These are phyloP conservation scores for Machimus atricapillus DNA, from an alignment of 2,888 invertebrate species.

Conservation along the genomic window DNA sequence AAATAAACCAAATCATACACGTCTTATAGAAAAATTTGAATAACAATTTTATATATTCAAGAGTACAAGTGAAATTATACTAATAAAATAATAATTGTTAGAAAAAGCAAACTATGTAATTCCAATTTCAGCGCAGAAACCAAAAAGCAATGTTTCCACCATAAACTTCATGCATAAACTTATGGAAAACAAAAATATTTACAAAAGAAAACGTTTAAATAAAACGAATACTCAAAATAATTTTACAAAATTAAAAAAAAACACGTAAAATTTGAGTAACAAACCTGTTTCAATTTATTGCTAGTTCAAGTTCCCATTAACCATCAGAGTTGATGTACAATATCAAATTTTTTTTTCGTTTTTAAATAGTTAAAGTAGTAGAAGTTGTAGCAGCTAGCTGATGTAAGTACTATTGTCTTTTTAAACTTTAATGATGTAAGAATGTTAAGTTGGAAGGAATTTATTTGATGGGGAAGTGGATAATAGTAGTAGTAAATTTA, in stretches of 20 bases:
- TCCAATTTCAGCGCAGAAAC: not conserved
- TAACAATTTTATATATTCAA: not conserved
- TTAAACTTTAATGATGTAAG: not conserved
- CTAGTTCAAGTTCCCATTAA: conserved; percentile 39
- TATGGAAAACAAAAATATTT: not conserved
- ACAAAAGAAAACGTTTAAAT: not conserved
- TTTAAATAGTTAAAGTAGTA: not conserved
- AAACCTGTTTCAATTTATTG: conserved; percentile 41
- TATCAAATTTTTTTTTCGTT: not conserved
- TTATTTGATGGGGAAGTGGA: conserved; percentile 1
- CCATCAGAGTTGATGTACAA: conserved; percentile 31
- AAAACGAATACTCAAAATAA: not conserved
- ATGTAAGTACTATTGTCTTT: not conserved
- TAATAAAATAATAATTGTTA: not conserved
- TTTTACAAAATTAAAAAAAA: not conserved
- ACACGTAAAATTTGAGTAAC: not conserved
- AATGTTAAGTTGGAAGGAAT: conserved; percentile 9
- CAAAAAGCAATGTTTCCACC: not conserved
- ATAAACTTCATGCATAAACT: not conserved
- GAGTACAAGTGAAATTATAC: not conserved
- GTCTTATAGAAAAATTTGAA: not conserved
- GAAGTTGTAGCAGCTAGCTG: conserved; percentile 27
- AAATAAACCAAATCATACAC: not conserved
- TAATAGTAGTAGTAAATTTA: not conserved
- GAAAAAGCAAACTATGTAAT: not conserved